Percentiles rank a stretch among this genome's conserved stretches.
Evolutionary conservation across 2,888 invertebrate species (phyloP).

Genomic region (Polydrusus pterygomalis): DNA sequence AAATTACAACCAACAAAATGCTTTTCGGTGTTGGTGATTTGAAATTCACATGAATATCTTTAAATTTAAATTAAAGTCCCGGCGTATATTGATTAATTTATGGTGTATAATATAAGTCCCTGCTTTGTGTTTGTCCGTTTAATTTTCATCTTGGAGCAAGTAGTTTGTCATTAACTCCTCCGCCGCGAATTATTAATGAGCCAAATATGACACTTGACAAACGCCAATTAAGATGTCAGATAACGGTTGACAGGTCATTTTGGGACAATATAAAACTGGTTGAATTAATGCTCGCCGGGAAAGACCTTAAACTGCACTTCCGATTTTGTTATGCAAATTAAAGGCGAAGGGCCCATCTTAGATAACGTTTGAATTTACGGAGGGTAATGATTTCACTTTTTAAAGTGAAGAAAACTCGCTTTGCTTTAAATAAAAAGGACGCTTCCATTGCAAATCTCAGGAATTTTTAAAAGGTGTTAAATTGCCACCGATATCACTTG

Average conservation of each 20-base stretch:
- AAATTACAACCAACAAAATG: too few relatives aligned
- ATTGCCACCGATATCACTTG: constrained; percentile 19
- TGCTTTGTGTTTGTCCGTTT: constrained; percentile 39
- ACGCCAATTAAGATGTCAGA: constrained; percentile 59
- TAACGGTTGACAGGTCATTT: constrained; percentile 60
- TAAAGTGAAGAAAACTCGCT: constrained; percentile 45
- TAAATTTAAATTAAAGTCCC: constrained; percentile 4
- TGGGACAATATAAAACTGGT: constrained; percentile 57
- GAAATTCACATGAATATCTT: not conserved
- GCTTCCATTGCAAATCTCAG: constrained; percentile 15
- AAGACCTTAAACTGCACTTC: constrained; percentile 56
- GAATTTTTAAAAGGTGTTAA: constrained; percentile 33
- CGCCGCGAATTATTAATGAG: constrained; percentile 55
- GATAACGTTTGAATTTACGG: constrained; percentile 57
- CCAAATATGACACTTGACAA: constrained; percentile 59
- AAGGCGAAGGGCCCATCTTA: constrained; percentile 54
- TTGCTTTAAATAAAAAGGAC: constrained; percentile 27
- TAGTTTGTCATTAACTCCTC: constrained; percentile 54
- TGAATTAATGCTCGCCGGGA: constrained; percentile 56
- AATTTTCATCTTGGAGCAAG: constrained; percentile 48
- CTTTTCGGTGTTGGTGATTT: not conserved
- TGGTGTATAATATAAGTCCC: constrained; percentile 34
- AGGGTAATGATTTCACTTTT: constrained; percentile 52
- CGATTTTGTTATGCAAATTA: constrained; percentile 59
- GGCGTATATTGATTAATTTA: constrained; percentile 34